These are phyloP conservation scores for Alloplasta piceator DNA, from an alignment of 2,888 invertebrate genomes.

Conservation along the genomic window DNA sequence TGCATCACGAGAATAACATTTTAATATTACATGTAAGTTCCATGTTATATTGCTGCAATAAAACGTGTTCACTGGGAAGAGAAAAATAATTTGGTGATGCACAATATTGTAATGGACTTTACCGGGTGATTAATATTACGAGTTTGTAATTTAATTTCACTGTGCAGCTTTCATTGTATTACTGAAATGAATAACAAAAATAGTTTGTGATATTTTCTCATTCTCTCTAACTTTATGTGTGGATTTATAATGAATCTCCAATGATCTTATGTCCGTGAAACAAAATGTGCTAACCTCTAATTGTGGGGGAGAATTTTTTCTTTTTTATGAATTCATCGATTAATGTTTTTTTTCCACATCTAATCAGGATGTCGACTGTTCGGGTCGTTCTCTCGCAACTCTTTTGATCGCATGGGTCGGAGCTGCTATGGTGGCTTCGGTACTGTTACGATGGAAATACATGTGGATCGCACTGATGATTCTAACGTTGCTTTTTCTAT, in stretches of 20 bases:
- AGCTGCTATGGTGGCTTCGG: slow-evolving; percentile 74
- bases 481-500: slow-evolving; percentile 73
- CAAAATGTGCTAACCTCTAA: neutral
- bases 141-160: neutral
- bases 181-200: slow-evolving; percentile 3
- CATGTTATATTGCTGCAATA: no score
- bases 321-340: neutral
- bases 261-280: neutral
- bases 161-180: neutral
- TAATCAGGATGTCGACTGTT: slow-evolving; percentile 72
- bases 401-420: slow-evolving; percentile 75
- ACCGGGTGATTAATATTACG: no score
- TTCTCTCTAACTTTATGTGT: neutral
- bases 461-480: slow-evolving; percentile 76
- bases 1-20: no score
- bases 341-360: slow-evolving; percentile 13
- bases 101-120: no score
- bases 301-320: neutral
- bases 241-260: neutral
- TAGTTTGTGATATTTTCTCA: neutral
- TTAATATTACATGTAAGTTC: no score
- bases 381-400: slow-evolving; percentile 74
- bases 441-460: slow-evolving; percentile 75
- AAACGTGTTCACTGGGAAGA: no score
- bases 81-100: no score